phyloP scores from a whole-genome alignment of 2,888 invertebrate species.

The Caenorhabditis macrosperma region DNA sequence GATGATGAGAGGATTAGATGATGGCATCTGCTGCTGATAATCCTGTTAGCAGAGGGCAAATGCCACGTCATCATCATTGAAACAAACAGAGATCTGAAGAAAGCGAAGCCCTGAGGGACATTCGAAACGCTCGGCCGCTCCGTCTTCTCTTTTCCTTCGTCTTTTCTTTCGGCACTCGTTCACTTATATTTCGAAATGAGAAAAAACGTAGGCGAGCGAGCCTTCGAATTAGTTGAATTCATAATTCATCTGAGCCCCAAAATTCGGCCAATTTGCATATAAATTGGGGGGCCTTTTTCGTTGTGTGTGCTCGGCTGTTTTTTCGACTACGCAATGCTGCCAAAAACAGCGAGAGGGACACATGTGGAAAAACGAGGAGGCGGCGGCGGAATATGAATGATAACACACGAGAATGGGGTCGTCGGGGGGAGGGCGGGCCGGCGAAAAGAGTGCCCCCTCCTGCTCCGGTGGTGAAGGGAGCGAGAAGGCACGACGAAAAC shows the following conservation, averaged over 20 bases:
- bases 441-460: no score
- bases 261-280: neutral
- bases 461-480: neutral
- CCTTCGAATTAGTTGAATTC: neutral
- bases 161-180: slow-evolving; percentile 1
- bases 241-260: neutral
- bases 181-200: no score
- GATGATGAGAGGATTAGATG: slow-evolving; percentile 21
- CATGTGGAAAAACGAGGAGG: neutral
- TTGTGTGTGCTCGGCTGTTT: slow-evolving; percentile 5
- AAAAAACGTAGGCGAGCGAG: neutral
- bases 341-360: slow-evolving; percentile 29
- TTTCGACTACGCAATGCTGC: slow-evolving; percentile 1
- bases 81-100: no score
- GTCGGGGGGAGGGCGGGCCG: no score
- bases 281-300: neutral
- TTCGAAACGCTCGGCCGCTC: no score
- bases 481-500: neutral
- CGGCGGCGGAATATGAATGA: slow-evolving; percentile 38
- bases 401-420: slow-evolving; percentile 45
- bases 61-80: no score
- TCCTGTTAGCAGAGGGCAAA: slow-evolving; percentile 16
- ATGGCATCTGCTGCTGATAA: slow-evolving; percentile 17
- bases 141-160: no score
- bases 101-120: neutral